These are phyloP conservation scores for Enteromius treurensis DNA, from an alignment of 2,797 vertebrate species.

Conservation along the genomic window DNA sequence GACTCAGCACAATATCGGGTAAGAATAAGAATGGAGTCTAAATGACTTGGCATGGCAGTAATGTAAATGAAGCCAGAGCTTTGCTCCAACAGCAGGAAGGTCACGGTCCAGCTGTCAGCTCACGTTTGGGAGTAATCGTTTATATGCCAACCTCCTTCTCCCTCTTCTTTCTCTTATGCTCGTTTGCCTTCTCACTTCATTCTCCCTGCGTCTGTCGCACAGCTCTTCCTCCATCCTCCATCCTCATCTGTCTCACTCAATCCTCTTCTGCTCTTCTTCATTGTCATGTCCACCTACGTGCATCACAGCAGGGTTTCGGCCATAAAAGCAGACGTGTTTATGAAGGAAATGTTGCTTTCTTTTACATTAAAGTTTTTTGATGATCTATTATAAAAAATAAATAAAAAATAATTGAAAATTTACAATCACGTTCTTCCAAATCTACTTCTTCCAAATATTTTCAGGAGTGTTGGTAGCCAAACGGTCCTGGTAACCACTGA, in stretches of 20 bases:
- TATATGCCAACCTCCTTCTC: slow-evolving; percentile 77
- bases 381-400: neutral
- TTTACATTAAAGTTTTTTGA: neutral
- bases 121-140: slow-evolving; percentile 75
- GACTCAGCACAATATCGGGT: slow-evolving; percentile 65
- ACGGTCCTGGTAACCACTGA: neutral
- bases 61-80: slow-evolving; percentile 76
- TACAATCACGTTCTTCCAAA: neutral
- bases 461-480: neutral
- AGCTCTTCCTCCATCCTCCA: slow-evolving; percentile 68
- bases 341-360: neutral
- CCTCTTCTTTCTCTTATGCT: slow-evolving; percentile 48
- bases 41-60: slow-evolving; percentile 81
- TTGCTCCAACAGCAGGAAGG: slow-evolving; percentile 76
- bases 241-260: slow-evolving; percentile 60
- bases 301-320: neutral
- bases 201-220: slow-evolving; percentile 68
- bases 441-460: neutral
- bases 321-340: slow-evolving; percentile 12
- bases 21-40: slow-evolving; percentile 80
- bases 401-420: neutral
- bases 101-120: slow-evolving; percentile 77
- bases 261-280: slow-evolving; percentile 58
- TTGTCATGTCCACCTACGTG: slow-evolving; percentile 59
- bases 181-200: slow-evolving; percentile 60